phyloP scores from a whole-genome alignment of 1,140 invertebrate genomes.

The Wasmannia auropunctata region DNA sequence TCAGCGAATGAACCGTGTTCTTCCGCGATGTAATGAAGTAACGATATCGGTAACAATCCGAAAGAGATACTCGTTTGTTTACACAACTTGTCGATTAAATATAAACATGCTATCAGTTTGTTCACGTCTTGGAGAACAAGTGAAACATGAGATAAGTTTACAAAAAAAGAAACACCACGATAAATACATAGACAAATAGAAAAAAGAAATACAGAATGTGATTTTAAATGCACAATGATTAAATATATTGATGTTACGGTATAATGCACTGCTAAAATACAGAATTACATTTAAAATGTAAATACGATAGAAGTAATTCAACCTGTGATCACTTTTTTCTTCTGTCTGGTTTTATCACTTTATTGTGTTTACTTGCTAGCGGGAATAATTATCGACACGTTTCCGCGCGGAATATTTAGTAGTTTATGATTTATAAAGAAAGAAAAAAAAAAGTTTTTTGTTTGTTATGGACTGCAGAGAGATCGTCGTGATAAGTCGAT shows the following conservation, averaged over 20 bases:
- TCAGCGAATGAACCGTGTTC: slow-evolving; percentile 31
- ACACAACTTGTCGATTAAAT: neutral
- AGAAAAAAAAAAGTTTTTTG: neutral
- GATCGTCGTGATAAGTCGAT: slow-evolving; percentile 6
- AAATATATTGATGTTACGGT: neutral
- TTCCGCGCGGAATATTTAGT: neutral
- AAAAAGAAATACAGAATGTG: neutral
- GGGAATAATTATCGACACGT: neutral
- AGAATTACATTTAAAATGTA: neutral
- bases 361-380: neutral
- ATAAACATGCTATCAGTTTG: neutral
- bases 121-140: neutral
- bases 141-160: neutral
- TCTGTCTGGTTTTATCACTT: neutral
- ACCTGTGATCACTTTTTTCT: neutral
- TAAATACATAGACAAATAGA: neutral
- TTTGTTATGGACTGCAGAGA: neutral
- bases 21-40: slow-evolving; percentile 37
- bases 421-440: neutral
- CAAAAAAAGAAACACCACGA: neutral
- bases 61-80: slow-evolving; percentile 12
- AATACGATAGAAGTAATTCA: neutral
- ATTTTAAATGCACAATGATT: neutral
- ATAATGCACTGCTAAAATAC: neutral
- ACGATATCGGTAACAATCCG: slow-evolving; percentile 31